phyloP scores from a whole-genome alignment of 2,797 vertebrate genomes.

The Hipposideros larvatus region DNA sequence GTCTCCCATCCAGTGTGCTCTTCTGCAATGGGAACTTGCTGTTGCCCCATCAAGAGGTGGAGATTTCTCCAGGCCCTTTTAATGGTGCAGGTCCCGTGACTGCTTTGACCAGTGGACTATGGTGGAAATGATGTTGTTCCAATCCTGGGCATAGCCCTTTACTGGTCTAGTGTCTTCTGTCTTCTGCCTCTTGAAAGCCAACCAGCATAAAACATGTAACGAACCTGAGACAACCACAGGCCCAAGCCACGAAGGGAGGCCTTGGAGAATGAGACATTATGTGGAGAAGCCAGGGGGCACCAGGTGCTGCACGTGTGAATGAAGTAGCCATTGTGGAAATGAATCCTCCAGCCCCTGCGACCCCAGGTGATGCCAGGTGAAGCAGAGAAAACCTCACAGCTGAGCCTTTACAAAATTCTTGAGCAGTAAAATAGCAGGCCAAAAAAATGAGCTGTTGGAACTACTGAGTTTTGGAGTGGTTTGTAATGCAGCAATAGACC shows the following conservation, averaged over 20 bases:
- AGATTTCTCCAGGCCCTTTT: not conserved
- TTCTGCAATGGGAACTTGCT: not conserved
- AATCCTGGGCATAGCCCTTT: not conserved
- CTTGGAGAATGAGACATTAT: not conserved
- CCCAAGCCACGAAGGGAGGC: not conserved
- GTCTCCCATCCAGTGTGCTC: not conserved
- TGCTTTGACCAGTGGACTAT: not conserved
- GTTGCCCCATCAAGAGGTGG: not conserved
- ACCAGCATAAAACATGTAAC: not conserved
- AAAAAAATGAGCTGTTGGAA: not conserved
- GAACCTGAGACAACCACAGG: not conserved
- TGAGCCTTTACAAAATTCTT: not conserved
- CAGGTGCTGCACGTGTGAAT: not conserved
- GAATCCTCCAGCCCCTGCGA: not conserved
- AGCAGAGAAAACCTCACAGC: not conserved
- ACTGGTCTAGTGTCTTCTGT: not conserved
- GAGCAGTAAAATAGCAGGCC: not conserved
- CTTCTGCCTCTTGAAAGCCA: constrained; percentile 12
- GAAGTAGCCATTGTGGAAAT: not conserved
- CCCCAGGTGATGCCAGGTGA: not conserved
- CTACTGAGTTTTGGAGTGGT: not conserved
- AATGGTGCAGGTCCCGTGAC: not conserved
- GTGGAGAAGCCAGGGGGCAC: not conserved
- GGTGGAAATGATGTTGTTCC: not conserved
- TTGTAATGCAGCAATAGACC: not conserved